Percentiles rank a stretch among this genome's conserved stretches.
Conservation (phyloP, 2,888 invertebrate species). For the Cistogaster globosa region DNA sequence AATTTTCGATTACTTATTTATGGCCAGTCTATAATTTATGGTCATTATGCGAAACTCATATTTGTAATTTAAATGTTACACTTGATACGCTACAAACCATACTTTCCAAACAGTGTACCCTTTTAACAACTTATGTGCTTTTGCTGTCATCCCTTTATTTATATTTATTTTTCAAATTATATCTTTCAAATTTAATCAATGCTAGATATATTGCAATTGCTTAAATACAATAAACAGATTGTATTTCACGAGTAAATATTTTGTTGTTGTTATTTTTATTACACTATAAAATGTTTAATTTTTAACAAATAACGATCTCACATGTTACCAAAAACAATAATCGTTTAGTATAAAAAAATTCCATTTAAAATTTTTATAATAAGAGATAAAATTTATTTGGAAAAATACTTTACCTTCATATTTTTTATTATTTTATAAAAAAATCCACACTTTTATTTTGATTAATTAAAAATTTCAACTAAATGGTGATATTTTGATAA, state of each 20-base stretch:
- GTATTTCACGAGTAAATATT: slow-evolving; percentile 5
- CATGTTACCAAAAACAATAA: background rate
- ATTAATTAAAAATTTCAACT: background rate
- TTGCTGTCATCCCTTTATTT: too few species aligned
- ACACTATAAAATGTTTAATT: slow-evolving; percentile 12
- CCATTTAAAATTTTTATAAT: slow-evolving; percentile 8
- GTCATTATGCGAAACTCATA: too few species aligned
- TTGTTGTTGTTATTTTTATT: slow-evolving; percentile 1
- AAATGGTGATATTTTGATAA: background rate
- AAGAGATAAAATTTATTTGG: background rate
- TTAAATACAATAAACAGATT: background rate
- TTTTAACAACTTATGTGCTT: too few species aligned
- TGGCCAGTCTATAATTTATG: too few species aligned
- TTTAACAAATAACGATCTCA: slow-evolving; percentile 6
- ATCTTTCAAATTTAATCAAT: too few species aligned
- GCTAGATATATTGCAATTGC: too few species aligned
- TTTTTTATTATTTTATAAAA: background rate
- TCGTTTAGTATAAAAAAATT: slow-evolving; percentile 24
- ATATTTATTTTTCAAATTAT: too few species aligned
- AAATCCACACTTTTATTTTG: background rate
- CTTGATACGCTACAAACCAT: too few species aligned
- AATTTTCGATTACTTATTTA: too few species aligned
- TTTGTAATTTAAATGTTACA: too few species aligned
- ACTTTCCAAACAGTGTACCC: too few species aligned
- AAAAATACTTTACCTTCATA: background rate